A percentile compares a stretch with the other conserved stretches of the same genome.
Evolutionary conservation across 1,140 invertebrate species (phyloP).

Genomic region (Nephila pilipes): DNA sequence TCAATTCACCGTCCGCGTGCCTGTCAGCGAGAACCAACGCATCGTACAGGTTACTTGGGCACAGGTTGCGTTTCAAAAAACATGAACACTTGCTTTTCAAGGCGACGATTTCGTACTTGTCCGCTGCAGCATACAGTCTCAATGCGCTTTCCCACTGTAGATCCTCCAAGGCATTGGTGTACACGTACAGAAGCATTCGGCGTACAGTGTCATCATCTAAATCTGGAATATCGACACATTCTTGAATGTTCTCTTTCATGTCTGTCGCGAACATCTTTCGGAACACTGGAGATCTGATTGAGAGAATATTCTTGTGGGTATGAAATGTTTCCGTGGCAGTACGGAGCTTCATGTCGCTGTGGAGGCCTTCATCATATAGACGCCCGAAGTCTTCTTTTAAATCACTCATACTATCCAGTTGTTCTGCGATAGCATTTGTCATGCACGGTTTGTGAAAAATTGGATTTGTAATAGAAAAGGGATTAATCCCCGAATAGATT

Average conservation of each 20-base stretch:
- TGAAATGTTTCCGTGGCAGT: conserved; percentile 78
- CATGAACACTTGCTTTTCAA: neutral
- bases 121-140: neutral
- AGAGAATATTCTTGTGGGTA: conserved; percentile 80
- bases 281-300: conserved; percentile 81
- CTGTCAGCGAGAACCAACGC: neutral
- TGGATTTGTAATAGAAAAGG: neutral
- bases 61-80: neutral
- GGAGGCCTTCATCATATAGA: neutral
- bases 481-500: neutral
- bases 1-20: conserved; percentile 11
- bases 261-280: conserved; percentile 80
- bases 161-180: neutral
- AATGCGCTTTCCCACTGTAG: neutral
- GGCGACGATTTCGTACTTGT: conserved; percentile 3
- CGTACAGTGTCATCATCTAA: neutral
- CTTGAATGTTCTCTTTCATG: conserved; percentile 29
- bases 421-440: neutral
- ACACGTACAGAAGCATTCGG: too few relatives aligned
- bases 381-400: neutral
- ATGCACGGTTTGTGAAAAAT: neutral
- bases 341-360: conserved; percentile 79
- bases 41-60: neutral
- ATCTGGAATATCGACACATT: neutral
- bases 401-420: neutral